A percentile compares a stretch with the other conserved stretches of the same genome.
Evolutionary conservation across 64 coral and sea anemone species (phyloP).

Genomic region (Pocillopora verrucosa): DNA sequence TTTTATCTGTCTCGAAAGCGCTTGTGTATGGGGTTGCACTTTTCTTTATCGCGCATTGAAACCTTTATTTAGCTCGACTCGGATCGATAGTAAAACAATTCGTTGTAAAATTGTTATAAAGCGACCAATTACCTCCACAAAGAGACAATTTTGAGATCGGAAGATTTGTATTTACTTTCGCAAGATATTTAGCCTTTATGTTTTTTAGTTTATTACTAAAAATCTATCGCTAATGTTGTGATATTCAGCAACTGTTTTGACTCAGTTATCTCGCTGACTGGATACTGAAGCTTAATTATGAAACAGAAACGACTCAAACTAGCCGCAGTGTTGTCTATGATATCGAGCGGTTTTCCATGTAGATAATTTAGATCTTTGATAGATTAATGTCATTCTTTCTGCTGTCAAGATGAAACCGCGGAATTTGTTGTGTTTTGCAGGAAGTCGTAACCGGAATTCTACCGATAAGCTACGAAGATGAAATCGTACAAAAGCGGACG

Average conservation of each 20-base stretch:
- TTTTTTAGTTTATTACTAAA: background rate
- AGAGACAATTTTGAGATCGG: background rate
- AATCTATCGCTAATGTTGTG: background rate
- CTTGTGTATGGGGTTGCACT: background rate
- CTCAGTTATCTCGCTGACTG: background rate
- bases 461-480: conserved; percentile 92
- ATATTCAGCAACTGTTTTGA: background rate
- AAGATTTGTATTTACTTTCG: background rate
- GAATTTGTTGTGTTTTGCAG: conserved; percentile 52
- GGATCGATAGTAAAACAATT: too few relatives aligned
- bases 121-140: background rate
- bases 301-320: conserved; percentile 25
- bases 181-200: background rate
- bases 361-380: conserved; percentile 31
- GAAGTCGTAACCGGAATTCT: conserved; percentile 86
- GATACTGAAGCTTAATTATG: conserved; percentile 2
- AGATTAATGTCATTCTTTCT: conserved; percentile 25
- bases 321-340: conserved; percentile 5
- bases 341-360: conserved; percentile 27
- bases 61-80: background rate
- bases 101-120: background rate
- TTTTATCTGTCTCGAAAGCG: background rate
- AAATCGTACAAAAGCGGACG: conserved; percentile 90
- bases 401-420: conserved; percentile 24
- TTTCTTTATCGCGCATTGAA: background rate